A percentile compares a stretch with the other conserved stretches of the same genome.
Evolutionary conservation across 1,140 invertebrate genomes (phyloP).

Genomic region (Drosophila aff.): DNA sequence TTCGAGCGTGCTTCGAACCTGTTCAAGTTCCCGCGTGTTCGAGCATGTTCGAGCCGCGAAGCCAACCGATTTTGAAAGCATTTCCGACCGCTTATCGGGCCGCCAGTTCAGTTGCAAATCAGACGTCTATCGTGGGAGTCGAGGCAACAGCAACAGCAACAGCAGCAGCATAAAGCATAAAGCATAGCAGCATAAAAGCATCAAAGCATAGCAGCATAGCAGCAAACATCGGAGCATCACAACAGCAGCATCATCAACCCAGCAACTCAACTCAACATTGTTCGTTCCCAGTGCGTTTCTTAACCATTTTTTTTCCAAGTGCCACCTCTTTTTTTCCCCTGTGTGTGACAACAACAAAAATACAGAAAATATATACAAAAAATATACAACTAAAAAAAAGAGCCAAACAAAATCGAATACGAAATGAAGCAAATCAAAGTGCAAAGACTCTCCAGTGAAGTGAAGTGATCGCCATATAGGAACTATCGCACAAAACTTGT

Average conservation of each 20-base stretch:
- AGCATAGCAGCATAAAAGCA: not conserved
- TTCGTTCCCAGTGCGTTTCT: conserved; percentile 5
- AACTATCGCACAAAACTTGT: conserved; percentile 17
- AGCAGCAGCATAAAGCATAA: conserved; percentile 20
- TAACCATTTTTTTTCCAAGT: not conserved
- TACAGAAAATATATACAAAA: not conserved
- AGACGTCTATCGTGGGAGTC: conserved; percentile 74
- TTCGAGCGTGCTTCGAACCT: conserved; percentile 11
- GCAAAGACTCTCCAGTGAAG: conserved; percentile 26
- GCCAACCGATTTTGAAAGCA: not conserved
- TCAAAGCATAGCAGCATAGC: conserved; percentile 9
- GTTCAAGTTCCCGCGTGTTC: not conserved
- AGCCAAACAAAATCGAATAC: conserved; percentile 2
- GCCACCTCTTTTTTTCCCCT: conserved; percentile 2
- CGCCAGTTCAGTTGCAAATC: conserved; percentile 62
- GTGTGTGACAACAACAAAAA: not conserved
- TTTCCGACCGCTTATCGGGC: conserved; percentile 16
- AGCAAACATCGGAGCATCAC: conserved; percentile 7
- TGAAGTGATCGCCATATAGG: conserved; percentile 34
- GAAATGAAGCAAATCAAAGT: conserved; percentile 10
- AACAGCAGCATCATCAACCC: not conserved
- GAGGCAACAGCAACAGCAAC: conserved; percentile 41
- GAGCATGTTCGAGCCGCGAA: not conserved
- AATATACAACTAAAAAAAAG: not conserved
- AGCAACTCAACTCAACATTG: not conserved